Evolutionary conservation across 1,140 invertebrate species (phyloP), one percentile per base, ranked within the genome.

Genomic region (Drosophila asahinai): DNA sequence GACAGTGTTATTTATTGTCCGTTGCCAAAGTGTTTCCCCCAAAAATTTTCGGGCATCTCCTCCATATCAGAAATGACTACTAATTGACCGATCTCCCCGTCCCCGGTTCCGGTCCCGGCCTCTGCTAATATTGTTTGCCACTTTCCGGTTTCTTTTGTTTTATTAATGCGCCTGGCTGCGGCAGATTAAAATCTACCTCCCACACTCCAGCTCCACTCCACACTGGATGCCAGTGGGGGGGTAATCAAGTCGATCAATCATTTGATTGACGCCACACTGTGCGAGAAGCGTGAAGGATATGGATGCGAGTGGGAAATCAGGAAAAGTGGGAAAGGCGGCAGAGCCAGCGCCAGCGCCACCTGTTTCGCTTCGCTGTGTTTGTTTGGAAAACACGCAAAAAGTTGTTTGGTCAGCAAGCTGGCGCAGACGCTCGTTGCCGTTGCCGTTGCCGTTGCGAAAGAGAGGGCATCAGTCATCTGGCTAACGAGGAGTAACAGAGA

Each of bases 1-100:
- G 64, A 48, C 77, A 78, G 38, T 78, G 54, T 84, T 79, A 89
- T 90, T 89, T 89, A 89, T 90, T 89, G 75, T 75, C 70, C 89
- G 81, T 75, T 90, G 83, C 61, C 47, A 65, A 54, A 84, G 75
- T 67, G 83, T 89, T 87, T 81, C 33, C 68, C 48, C 77, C 84
- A 80, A 89, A 89, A 87, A 87, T 87, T 74, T 67, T 67, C 2
- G 49, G 51, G 51, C 64, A 49, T 40, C 38, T 47, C 42, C 47
- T 74, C 60, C 71, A 71, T 68, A 86, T 74, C 84, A 52, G 52
- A 76, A 89, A 84, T 90, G 65, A 90, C 78, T 89, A 64, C 84
- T 89, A 89, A 89, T 89, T 89, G 84, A 89, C 86, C 80, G 84
- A 72, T 81, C 68, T 72, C 52, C 74, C 77, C 80, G 5, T 22